These are phyloP conservation scores for Parapristionchus giblindavisi DNA, from an alignment of 2,888 invertebrate genomes.

Conservation along the genomic window DNA sequence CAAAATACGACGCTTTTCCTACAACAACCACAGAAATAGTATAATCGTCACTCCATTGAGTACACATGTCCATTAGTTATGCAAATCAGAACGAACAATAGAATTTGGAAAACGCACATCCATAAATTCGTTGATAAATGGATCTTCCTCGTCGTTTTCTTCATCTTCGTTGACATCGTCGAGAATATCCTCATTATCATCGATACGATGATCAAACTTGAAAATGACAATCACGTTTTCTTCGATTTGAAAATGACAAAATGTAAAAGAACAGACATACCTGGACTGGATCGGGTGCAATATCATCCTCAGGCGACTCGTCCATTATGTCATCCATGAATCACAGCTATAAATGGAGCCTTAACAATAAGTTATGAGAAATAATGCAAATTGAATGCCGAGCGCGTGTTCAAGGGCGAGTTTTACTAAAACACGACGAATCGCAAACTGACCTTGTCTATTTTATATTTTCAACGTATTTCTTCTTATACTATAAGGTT, in stretches of 20 bases:
- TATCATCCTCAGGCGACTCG: constrained; percentile 21
- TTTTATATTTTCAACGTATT: too few species aligned
- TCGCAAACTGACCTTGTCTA: too few species aligned
- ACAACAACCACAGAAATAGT: background rate
- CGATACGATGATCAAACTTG: too few species aligned
- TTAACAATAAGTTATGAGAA: too few species aligned
- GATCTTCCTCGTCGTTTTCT: constrained; percentile 4
- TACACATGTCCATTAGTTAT: background rate
- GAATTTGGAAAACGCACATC: background rate
- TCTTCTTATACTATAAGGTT: too few species aligned
- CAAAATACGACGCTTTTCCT: background rate
- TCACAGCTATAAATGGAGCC: too few species aligned
- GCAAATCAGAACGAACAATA: background rate
- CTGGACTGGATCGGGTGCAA: constrained; percentile 27
- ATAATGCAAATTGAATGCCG: too few species aligned
- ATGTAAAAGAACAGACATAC: background rate
- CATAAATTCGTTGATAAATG: background rate
- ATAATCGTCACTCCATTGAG: background rate
- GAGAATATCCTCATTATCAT: background rate
- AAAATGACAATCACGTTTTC: background rate
- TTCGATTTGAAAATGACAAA: background rate
- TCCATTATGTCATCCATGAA: constrained; percentile 31
- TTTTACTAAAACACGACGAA: too few species aligned
- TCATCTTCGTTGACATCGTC: background rate
- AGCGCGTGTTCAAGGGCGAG: too few species aligned